A percentile compares a stretch with the other conserved stretches of the same genome.
Conservation (phyloP, 2,113 vertebrate species). For the Boleophthalmus pectinirostris region DNA sequence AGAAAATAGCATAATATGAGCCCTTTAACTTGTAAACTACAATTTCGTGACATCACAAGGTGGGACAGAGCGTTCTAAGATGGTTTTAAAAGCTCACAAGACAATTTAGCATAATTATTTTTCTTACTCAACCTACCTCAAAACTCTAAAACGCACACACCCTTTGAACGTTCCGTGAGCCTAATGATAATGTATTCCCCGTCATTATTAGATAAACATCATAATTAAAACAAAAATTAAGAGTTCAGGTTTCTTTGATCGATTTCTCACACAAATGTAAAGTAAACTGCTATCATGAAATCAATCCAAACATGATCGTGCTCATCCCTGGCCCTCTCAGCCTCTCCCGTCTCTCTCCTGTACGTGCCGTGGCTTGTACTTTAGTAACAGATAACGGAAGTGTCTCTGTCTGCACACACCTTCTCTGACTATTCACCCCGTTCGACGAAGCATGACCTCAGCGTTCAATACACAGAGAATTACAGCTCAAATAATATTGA, state of each 20-base stretch:
- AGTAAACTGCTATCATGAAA: neutral
- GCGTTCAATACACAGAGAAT: conserved; percentile 43
- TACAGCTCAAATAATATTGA: conserved; percentile 63
- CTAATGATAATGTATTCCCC: too few relatives aligned
- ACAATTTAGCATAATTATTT: neutral
- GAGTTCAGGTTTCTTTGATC: neutral
- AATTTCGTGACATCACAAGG: too few relatives aligned
- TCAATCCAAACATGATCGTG: neutral
- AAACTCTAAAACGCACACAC: too few relatives aligned
- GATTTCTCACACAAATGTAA: neutral
- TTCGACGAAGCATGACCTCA: conserved; percentile 38
- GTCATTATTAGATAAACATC: too few relatives aligned
- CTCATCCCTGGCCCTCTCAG: neutral
- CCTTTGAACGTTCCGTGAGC: too few relatives aligned
- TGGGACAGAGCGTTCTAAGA: too few relatives aligned
- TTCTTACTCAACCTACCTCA: too few relatives aligned
- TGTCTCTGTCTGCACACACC: conserved; percentile 30
- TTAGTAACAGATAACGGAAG: conserved; percentile 28
- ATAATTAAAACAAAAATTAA: too few relatives aligned
- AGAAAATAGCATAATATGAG: too few relatives aligned
- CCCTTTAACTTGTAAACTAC: too few relatives aligned
- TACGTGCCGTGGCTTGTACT: conserved; percentile 16
- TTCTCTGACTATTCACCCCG: conserved; percentile 38
- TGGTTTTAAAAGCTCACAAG: too few relatives aligned
- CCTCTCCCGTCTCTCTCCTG: neutral